These are phyloP conservation scores for Temnothorax longispinosus DNA, from an alignment of 1,140 invertebrate species.

Conservation along the genomic window DNA sequence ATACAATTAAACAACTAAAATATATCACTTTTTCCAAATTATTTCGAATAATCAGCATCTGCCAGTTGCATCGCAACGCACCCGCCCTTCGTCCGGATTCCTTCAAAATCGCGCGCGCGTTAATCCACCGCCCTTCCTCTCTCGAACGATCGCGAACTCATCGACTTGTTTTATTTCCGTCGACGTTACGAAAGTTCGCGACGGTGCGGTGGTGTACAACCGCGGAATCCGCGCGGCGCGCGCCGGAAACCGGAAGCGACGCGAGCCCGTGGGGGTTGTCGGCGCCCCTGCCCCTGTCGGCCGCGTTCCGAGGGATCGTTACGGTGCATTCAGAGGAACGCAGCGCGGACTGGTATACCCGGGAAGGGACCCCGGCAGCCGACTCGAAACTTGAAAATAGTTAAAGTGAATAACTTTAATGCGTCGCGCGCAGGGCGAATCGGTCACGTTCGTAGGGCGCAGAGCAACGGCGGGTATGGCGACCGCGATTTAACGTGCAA, in stretches of 20 bases:
- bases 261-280: neutral
- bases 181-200: constrained; percentile 47
- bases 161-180: constrained; percentile 44
- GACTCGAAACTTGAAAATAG: constrained; percentile 73
- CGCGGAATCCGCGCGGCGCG: constrained; percentile 50
- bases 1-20: neutral
- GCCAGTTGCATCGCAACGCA: neutral
- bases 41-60: neutral
- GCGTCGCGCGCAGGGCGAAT: constrained; percentile 26
- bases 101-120: neutral
- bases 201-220: neutral
- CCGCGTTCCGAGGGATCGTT: constrained; percentile 59
- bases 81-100: neutral
- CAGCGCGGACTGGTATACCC: constrained; percentile 48
- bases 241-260: constrained; percentile 55
- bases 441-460: constrained; percentile 34
- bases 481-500: constrained; percentile 19
- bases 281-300: neutral
- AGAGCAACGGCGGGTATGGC: neutral
- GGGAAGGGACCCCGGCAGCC: constrained; percentile 18
- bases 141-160: constrained; percentile 7
- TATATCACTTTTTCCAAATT: no score
- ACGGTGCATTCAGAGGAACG: constrained; percentile 59
- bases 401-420: constrained; percentile 74
- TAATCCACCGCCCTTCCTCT: neutral